Evolutionary conservation across 2,113 vertebrate genomes (phyloP).

Genomic region (Seriola dumerili): DNA sequence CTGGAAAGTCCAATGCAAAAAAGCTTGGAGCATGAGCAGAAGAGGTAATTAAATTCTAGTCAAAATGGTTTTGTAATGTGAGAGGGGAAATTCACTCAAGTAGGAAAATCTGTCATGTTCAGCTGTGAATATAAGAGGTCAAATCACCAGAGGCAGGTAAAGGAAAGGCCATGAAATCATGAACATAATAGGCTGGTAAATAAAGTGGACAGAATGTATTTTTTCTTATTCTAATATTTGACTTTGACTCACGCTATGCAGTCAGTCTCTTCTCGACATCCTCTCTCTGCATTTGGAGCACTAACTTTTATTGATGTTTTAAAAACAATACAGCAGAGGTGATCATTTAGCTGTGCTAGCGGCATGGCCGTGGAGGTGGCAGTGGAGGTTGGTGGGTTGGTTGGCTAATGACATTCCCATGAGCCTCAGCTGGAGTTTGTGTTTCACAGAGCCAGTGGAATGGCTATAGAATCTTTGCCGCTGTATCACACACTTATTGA

Average conservation of each 20-base stretch:
- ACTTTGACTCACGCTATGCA: neutral
- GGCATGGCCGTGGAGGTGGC: too few relatives aligned
- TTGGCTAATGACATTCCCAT: too few relatives aligned
- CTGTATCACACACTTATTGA: neutral
- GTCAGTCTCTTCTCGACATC: neutral
- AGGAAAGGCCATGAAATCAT: neutral
- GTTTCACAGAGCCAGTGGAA: too few relatives aligned
- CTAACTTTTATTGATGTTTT: too few relatives aligned
- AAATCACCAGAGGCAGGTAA: neutral
- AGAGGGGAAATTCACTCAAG: conserved; percentile 2
- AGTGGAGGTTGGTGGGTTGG: too few relatives aligned
- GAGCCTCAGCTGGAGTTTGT: too few relatives aligned
- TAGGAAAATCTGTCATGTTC: conserved; percentile 20
- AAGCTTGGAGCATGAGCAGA: conserved; percentile 30
- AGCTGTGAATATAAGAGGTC: conserved; percentile 1
- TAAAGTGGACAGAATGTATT: conserved; percentile 18
- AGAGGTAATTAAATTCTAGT: conserved; percentile 47
- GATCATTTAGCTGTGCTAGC: neutral
- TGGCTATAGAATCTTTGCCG: too few relatives aligned
- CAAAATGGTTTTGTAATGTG: conserved; percentile 40
- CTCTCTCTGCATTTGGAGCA: neutral
- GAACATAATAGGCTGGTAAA: conserved; percentile 3
- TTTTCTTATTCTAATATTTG: conserved; percentile 33
- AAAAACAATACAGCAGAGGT: neutral
- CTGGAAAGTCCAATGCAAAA: conserved; percentile 45